Conservation (phyloP, 2,888 invertebrate genomes). For the Carabus problematicus region DNA sequence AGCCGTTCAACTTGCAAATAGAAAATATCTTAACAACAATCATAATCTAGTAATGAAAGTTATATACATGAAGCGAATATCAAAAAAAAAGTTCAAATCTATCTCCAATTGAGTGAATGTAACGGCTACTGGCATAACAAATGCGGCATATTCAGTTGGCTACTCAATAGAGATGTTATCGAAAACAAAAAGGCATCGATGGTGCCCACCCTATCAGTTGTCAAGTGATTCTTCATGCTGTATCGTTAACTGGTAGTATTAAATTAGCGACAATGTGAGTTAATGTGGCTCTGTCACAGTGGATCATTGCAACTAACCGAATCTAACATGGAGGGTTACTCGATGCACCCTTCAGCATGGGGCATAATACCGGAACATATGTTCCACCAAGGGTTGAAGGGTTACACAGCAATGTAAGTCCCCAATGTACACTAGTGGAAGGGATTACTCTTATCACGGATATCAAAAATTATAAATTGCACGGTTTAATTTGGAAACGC, state of each 20-base stretch:
- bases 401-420: no score
- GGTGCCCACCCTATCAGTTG: slow-evolving; percentile 1
- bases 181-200: slow-evolving; percentile 11
- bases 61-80: no score
- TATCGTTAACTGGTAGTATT: slow-evolving; percentile 17
- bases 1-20: no score
- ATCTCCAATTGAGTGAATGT: background rate
- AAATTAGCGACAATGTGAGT: slow-evolving; percentile 36
- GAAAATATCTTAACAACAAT: no score
- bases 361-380: slow-evolving; percentile 32
- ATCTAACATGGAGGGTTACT: slow-evolving; percentile 7
- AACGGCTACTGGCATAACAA: background rate
- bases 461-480: slow-evolving; percentile 35
- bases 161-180: slow-evolving; percentile 5
- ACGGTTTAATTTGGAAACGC: slow-evolving; percentile 29
- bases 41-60: no score
- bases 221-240: slow-evolving; percentile 8
- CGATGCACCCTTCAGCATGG: background rate
- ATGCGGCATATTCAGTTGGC: background rate
- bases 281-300: slow-evolving; percentile 33
- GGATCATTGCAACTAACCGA: slow-evolving; percentile 16
- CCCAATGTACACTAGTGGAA: background rate
- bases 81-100: no score
- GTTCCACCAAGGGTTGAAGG: slow-evolving; percentile 10
- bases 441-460: slow-evolving; percentile 32